Conservation (phyloP, 2,888 invertebrate species). For the Notocelia uddmanniana region DNA sequence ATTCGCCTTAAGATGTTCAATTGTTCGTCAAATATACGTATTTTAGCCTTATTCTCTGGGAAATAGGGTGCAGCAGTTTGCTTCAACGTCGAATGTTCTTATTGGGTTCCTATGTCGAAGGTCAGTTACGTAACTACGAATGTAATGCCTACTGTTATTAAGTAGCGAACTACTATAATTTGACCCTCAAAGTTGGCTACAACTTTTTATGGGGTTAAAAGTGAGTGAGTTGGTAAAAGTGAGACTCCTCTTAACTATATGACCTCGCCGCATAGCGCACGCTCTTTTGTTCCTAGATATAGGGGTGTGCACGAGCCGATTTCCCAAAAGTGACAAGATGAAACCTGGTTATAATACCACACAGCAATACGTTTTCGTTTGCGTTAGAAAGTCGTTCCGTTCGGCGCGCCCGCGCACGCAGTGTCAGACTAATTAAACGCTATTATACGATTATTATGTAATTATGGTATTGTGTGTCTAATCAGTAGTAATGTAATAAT, state of each 20-base stretch:
- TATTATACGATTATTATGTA: constrained; percentile 25
- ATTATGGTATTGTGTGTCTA: constrained; percentile 6
- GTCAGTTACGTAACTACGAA: constrained; percentile 2
- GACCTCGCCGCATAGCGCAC: no score
- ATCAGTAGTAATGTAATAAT: background rate
- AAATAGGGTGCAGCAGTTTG: no score
- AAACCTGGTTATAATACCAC: background rate
- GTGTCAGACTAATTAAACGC: constrained; percentile 45
- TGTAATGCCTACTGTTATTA: background rate
- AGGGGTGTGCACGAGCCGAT: no score
- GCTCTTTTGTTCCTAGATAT: no score
- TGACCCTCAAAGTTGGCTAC: background rate
- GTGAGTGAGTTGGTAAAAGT: no score
- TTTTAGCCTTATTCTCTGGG: no score
- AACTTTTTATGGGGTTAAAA: no score
- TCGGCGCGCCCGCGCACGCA: constrained; percentile 48
- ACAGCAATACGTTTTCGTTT: background rate
- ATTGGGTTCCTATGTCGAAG: constrained; percentile 5
- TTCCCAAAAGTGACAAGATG: no score
- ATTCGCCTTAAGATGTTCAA: background rate
- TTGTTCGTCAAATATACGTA: no score
- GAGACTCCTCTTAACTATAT: no score
- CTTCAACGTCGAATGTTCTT: no score
- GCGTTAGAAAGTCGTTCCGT: constrained; percentile 52
- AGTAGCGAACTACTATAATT: background rate